Evolutionary conservation across 1,140 invertebrate species (phyloP).

Genomic region (Diabrotica undecimpunctata): DNA sequence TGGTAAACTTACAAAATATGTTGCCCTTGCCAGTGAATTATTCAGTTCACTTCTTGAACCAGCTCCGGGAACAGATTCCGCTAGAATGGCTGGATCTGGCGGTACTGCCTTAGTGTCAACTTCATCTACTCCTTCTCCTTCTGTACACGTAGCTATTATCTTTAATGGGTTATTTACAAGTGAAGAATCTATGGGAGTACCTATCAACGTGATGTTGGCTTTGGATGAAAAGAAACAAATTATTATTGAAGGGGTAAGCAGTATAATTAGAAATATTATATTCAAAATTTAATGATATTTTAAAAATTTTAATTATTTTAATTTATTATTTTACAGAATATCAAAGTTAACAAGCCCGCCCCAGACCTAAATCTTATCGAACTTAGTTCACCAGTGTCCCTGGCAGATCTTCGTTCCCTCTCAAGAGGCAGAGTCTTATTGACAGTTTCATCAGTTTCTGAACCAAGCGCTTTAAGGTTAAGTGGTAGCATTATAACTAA

Average conservation of each 20-base stretch:
- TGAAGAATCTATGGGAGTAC: conserved; percentile 62
- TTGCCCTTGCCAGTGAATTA: conserved; percentile 71
- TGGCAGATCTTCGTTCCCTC: conserved; percentile 65
- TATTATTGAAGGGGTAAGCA: conserved; percentile 66
- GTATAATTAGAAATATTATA: neutral
- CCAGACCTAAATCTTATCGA: conserved; percentile 71
- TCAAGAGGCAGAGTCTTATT: conserved; percentile 67
- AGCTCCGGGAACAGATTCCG: conserved; percentile 50
- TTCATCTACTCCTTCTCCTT: conserved; percentile 69
- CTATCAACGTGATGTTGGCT: conserved; percentile 66
- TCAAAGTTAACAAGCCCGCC: conserved; percentile 63
- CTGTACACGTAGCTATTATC: conserved; percentile 74
- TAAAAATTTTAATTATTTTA: too few relatives aligned
- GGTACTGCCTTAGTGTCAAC: conserved; percentile 83
- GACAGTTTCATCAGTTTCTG: conserved; percentile 61
- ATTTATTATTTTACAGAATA: conserved; percentile 23
- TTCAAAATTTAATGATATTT: too few relatives aligned
- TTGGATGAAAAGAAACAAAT: conserved; percentile 65
- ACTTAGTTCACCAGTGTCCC: conserved; percentile 67
- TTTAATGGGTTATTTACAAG: conserved; percentile 76
- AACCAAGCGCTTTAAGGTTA: conserved; percentile 58
- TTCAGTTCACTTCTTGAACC: conserved; percentile 78
- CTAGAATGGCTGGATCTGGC: conserved; percentile 60
- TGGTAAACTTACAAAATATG: conserved; percentile 65
- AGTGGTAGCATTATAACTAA: conserved; percentile 65